phyloP scores from a whole-genome alignment of 2,113 vertebrate species.

The Gallinago paraguaiae region DNA sequence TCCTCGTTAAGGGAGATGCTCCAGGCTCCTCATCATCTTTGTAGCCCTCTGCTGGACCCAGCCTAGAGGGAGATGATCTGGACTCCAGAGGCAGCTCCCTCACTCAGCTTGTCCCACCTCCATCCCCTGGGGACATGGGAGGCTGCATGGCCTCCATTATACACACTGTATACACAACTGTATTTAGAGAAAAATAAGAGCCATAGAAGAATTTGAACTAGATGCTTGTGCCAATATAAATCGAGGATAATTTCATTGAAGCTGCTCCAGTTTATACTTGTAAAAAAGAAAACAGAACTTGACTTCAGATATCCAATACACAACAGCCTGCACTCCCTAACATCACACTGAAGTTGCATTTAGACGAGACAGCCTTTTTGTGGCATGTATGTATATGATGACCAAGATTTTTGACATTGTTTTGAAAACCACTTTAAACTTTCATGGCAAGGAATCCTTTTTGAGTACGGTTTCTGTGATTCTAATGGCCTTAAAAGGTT shows the following conservation, averaged over 20 bases:
- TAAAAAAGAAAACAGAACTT: constrained; percentile 22
- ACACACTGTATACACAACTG: background rate
- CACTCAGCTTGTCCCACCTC: background rate
- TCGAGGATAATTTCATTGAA: constrained; percentile 12
- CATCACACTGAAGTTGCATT: background rate
- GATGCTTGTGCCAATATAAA: constrained; percentile 5
- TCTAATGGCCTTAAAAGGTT: background rate
- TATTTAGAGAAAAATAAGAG: constrained; percentile 50
- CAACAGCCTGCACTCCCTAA: background rate
- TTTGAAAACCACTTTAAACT: background rate
- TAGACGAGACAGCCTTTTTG: background rate
- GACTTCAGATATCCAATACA: background rate
- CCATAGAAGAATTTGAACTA: background rate
- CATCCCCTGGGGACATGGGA: background rate
- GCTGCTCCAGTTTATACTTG: constrained; percentile 23
- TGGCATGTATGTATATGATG: background rate
- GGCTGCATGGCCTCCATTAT: background rate
- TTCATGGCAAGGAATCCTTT: background rate
- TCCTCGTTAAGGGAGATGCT: no score
- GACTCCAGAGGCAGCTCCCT: background rate
- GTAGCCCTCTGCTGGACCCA: background rate
- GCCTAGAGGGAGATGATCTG: background rate
- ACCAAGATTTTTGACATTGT: background rate
- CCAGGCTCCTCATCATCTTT: no score
- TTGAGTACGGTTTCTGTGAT: background rate